These are phyloP conservation scores for Casuarius casuarius DNA, from an alignment of 2,113 vertebrate species.

Conservation along the genomic window DNA sequence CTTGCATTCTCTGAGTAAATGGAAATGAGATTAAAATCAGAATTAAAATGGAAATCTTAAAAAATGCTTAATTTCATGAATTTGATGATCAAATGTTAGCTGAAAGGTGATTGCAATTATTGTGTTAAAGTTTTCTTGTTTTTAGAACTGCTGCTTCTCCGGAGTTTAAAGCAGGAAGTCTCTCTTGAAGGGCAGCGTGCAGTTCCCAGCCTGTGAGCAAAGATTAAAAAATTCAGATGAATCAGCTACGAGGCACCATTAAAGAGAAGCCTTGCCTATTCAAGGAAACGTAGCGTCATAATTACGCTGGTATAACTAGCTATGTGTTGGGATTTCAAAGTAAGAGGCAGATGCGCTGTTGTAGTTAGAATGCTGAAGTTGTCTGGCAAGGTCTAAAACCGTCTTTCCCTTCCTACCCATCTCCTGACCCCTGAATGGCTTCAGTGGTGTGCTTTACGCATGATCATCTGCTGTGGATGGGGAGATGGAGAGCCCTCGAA, in stretches of 20 bases:
- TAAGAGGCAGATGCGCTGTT: background rate
- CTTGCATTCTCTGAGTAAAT: background rate
- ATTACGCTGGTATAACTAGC: background rate
- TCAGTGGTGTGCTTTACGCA: background rate
- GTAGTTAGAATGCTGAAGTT: background rate
- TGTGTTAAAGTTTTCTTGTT: background rate
- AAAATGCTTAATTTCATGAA: accelerated
- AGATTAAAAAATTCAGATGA: background rate
- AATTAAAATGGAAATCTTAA: background rate
- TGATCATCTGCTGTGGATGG: background rate
- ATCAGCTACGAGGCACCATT: background rate
- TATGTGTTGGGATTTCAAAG: background rate
- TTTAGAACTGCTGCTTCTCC: background rate
- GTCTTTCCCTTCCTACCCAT: background rate
- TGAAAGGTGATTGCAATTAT: background rate
- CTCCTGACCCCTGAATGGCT: background rate
- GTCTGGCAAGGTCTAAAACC: background rate
- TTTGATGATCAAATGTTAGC: background rate
- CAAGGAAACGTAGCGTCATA: background rate
- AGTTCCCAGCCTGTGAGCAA: background rate
- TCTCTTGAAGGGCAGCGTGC: background rate
- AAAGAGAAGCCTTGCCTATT: background rate
- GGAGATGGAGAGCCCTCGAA: background rate
- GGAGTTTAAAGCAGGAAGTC: constrained; percentile 3
- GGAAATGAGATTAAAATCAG: background rate